Evolutionary conservation across 2,797 vertebrate genomes (phyloP).

Genomic region (Fistularia commersonii): DNA sequence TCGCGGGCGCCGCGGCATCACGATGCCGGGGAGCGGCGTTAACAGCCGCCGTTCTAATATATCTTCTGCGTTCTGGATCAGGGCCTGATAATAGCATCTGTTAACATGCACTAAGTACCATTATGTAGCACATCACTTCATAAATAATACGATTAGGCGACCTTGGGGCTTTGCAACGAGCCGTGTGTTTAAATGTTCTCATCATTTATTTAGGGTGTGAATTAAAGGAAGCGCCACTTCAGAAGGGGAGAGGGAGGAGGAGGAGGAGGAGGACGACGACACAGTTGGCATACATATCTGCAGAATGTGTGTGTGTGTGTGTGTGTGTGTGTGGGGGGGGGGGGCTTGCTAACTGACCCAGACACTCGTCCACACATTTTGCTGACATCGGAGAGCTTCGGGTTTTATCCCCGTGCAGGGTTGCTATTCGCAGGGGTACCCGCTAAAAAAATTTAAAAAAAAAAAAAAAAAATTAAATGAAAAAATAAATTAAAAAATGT

Average conservation of each 20-base stretch:
- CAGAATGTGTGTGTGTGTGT: conserved; percentile 30
- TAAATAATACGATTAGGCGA: conserved; percentile 99
- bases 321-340: conserved; percentile 12
- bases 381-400: no score
- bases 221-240: conserved; percentile 94
- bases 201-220: conserved; percentile 99
- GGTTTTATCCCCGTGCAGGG: no score
- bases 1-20: conserved; percentile 84
- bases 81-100: conserved; percentile 99
- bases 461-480: neutral
- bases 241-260: conserved; percentile 62
- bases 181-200: conserved; percentile 98
- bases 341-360: conserved; percentile 42
- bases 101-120: conserved; percentile 99
- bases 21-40: conserved; percentile 80
- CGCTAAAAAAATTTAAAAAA: neutral
- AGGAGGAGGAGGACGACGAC: conserved; percentile 65
- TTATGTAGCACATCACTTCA: conserved; percentile 99
- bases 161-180: conserved; percentile 91
- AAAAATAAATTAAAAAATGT: neutral
- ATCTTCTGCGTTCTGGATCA: conserved; percentile 91
- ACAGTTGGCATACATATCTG: conserved; percentile 87
- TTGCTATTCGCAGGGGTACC: no score
- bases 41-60: conserved; percentile 92
- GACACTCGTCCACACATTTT: conserved; percentile 42